Evolutionary conservation across 2,113 vertebrate species (phyloP).

Genomic region (Rhinopithecus roxellana): DNA sequence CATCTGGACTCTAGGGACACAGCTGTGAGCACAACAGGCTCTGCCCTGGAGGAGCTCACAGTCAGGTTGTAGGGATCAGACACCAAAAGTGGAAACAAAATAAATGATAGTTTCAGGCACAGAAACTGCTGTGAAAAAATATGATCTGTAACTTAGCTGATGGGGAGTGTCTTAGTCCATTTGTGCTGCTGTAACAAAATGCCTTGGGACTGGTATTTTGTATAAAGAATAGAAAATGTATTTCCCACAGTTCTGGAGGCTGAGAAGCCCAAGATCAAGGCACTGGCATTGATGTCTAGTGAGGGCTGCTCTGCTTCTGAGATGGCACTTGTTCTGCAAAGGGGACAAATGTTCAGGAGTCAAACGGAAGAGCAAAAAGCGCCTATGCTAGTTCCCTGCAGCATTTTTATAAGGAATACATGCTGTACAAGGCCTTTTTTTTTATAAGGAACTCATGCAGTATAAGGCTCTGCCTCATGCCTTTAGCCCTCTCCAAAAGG

Average conservation of each 20-base stretch:
- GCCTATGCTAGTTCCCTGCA: background rate
- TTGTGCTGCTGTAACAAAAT: background rate
- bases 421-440: no score
- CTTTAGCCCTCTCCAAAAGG: background rate
- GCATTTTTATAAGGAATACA: background rate
- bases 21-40: background rate
- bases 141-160: no score
- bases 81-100: background rate
- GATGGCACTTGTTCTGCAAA: background rate
- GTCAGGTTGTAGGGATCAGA: background rate
- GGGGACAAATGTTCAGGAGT: no score
- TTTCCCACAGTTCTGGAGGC: background rate
- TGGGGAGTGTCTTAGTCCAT: background rate
- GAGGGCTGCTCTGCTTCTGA: background rate
- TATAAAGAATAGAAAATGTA: background rate
- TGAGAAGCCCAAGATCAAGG: background rate
- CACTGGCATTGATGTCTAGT: background rate
- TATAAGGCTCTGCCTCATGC: background rate
- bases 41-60: background rate
- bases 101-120: background rate
- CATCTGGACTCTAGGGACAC: no score
- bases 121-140: background rate
- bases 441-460: no score
- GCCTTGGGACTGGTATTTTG: background rate
- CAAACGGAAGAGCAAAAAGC: background rate